Percentiles rank a stretch among this genome's conserved stretches.
These are phyloP conservation scores for Hofmannophila pseudospretella DNA, from an alignment of 2,888 invertebrate genomes.

Conservation along the genomic window DNA sequence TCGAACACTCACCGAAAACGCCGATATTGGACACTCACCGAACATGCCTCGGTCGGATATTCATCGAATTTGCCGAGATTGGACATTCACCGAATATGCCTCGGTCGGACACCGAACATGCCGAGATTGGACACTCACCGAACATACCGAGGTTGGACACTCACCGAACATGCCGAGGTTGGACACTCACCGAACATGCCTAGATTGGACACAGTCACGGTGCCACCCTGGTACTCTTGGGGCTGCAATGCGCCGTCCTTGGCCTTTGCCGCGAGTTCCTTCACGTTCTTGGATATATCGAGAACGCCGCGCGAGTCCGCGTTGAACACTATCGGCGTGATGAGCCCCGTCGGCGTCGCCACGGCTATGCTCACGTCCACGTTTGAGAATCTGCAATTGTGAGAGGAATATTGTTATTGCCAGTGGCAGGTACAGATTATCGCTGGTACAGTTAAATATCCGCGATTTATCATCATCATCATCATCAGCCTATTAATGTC, in stretches of 20 bases:
- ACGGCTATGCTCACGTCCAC: conserved; percentile 99
- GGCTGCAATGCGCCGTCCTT: conserved; percentile 93
- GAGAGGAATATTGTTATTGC: too few relatives aligned
- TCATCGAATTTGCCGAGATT: too few relatives aligned
- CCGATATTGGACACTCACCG: too few relatives aligned
- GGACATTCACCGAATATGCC: too few relatives aligned
- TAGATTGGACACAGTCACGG: conserved; percentile 95
- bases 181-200: conserved; percentile 89
- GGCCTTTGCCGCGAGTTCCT: conserved; percentile 89
- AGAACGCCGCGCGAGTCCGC: conserved; percentile 94
- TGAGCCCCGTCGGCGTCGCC: conserved; percentile 94
- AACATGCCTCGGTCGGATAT: too few relatives aligned
- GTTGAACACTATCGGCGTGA: conserved; percentile 96
- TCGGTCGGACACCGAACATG: too few relatives aligned
- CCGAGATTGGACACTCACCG: too few relatives aligned
- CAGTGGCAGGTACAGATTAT: too few relatives aligned
- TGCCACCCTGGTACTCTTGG: conserved; percentile 97
- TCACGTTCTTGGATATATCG: conserved; percentile 88
- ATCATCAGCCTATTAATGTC: too few relatives aligned
- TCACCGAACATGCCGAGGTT: background rate
- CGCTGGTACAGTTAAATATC: too few relatives aligned
- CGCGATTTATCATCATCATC: too few relatives aligned
- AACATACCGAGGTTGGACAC: background rate
- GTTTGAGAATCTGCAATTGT: conserved; percentile 86
- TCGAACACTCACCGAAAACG: too few relatives aligned